A percentile compares a stretch with the other conserved stretches of the same genome.
These are phyloP conservation scores for Julus scandinavius DNA, from an alignment of 2,888 invertebrate genomes.

Conservation along the genomic window DNA sequence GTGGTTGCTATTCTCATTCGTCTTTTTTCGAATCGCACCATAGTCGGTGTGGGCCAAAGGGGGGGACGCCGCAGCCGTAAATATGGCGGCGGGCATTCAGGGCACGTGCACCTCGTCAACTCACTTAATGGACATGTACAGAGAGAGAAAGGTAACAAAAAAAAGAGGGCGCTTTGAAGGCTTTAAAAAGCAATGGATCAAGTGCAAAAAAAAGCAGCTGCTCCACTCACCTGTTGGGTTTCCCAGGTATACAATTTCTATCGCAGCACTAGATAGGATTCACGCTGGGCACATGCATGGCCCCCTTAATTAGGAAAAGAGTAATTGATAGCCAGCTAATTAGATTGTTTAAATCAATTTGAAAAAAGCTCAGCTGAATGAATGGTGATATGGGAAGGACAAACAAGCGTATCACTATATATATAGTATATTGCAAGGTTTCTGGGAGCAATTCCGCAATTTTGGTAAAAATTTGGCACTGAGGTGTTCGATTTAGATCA, in stretches of 20 bases:
- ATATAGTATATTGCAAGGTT: not conserved
- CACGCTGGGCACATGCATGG: conserved; percentile 39
- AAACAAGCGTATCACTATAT: no score
- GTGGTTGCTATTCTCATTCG: conserved; percentile 20
- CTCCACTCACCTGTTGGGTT: conserved; percentile 20
- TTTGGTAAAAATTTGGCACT: not conserved
- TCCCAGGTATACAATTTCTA: conserved; percentile 34
- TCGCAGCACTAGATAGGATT: not conserved
- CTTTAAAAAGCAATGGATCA: conserved; percentile 42
- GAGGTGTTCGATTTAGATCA: not conserved
- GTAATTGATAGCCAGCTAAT: conserved; percentile 30
- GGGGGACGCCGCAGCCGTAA: not conserved
- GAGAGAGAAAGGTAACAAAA: conserved; percentile 35
- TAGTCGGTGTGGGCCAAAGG: not conserved
- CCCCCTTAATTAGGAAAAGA: conserved; percentile 34
- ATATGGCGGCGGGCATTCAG: conserved; percentile 20
- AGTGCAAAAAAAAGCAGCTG: conserved; percentile 26
- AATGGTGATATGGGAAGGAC: not conserved
- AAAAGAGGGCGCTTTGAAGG: conserved; percentile 35
- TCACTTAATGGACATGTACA: conserved; percentile 42
- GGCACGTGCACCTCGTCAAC: conserved; percentile 42
- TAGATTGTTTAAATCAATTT: conserved; percentile 42
- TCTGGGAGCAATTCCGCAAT: not conserved
- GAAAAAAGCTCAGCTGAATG: not conserved
- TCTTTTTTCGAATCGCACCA: conserved; percentile 29